A percentile compares a stretch with the other conserved stretches of the same genome.
These are phyloP conservation scores for Babyrousa celebensis DNA, from an alignment of 2,797 vertebrate genomes.

Conservation along the genomic window DNA sequence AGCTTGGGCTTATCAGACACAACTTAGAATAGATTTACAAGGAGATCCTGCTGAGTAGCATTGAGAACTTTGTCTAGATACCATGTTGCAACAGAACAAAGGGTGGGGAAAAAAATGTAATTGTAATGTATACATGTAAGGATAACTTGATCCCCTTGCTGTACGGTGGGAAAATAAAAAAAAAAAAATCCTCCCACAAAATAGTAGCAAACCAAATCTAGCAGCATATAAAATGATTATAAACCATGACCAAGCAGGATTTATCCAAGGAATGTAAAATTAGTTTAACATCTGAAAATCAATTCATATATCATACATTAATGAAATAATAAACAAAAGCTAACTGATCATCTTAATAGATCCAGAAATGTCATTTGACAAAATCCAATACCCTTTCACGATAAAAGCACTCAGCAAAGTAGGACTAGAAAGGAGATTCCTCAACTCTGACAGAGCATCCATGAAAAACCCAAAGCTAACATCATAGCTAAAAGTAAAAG, in stretches of 20 bases:
- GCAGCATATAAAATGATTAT: constrained; percentile 44
- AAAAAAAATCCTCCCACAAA: neutral
- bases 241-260: neutral
- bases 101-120: no score
- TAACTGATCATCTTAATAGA: neutral
- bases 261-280: neutral
- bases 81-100: no score
- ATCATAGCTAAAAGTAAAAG: neutral
- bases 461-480: neutral
- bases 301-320: neutral
- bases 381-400: neutral
- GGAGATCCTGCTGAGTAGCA: no score
- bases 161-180: no score
- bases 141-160: no score
- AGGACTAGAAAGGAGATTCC: neutral
- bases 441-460: neutral
- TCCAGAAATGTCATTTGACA: constrained; percentile 35
- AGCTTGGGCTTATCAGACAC: no score
- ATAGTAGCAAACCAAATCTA: constrained; percentile 53
- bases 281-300: constrained; percentile 40
- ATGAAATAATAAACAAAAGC: neutral
- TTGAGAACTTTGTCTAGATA: no score
- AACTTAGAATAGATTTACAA: no score
- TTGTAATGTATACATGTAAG: no score
- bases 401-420: neutral